Evolutionary conservation across 92 coral and sea anemone genomes (phyloP).

Genomic region (Epizoanthus ramosus): DNA sequence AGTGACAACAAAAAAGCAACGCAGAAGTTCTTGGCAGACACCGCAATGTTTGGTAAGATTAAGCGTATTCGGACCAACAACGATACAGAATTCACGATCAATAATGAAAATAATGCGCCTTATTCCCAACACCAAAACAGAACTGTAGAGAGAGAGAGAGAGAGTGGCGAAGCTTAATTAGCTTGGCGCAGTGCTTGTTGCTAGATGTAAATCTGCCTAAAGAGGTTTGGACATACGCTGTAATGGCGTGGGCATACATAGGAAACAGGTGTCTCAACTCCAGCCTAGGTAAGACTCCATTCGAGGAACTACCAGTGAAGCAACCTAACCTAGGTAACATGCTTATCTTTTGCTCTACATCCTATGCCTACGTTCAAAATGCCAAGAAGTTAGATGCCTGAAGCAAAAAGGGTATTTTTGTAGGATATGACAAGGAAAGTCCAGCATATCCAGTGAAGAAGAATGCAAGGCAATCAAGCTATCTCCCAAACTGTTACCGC

Average conservation of each 20-base stretch:
- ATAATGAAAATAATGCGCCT: constrained; percentile 30
- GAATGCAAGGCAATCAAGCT: no score
- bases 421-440: constrained; percentile 49
- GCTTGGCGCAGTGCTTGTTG: constrained; percentile 38
- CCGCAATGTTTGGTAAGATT: constrained; percentile 51
- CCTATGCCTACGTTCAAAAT: constrained; percentile 47
- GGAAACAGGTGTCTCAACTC: constrained; percentile 21
- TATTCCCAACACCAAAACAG: constrained; percentile 34
- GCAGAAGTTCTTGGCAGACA: constrained; percentile 47
- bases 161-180: constrained; percentile 39
- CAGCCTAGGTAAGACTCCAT: constrained; percentile 48
- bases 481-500: constrained; percentile 19
- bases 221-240: constrained; percentile 38
- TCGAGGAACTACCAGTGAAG: constrained; percentile 45
- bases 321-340: constrained; percentile 42
- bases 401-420: no score
- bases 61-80: constrained; percentile 45
- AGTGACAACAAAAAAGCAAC: constrained; percentile 46
- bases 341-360: constrained; percentile 50
- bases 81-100: constrained; percentile 51
- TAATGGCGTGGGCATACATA: not conserved
- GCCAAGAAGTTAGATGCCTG: constrained; percentile 48
- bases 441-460: constrained; percentile 46
- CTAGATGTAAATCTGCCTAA: constrained; percentile 46
- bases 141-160: constrained; percentile 47